Evolutionary conservation across 2,888 invertebrate species (phyloP).

Genomic region (Heliconius aoede): DNA sequence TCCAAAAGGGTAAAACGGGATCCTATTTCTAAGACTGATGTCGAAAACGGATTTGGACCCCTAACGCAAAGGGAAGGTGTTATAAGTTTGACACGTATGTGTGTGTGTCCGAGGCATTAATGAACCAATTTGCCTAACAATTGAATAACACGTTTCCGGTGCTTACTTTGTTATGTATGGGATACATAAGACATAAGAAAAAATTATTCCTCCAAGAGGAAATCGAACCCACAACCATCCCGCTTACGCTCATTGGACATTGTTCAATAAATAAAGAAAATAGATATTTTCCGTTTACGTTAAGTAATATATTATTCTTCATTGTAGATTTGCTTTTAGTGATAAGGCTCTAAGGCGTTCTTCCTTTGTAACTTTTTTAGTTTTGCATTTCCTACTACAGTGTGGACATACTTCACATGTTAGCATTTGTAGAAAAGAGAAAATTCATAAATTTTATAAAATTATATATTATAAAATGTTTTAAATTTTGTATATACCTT

Average conservation of each 20-base stretch:
- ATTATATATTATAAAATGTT: background rate
- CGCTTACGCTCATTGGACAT: background rate
- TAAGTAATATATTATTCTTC: background rate
- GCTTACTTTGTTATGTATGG: background rate
- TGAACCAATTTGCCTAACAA: background rate
- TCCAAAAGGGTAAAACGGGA: too few species aligned
- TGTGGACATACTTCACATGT: background rate
- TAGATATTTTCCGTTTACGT: background rate
- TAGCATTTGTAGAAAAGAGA: background rate
- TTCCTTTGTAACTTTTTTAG: slow-evolving; percentile 37
- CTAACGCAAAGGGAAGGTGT: too few species aligned
- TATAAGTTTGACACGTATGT: too few species aligned
- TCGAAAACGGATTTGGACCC: too few species aligned
- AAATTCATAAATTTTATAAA: background rate
- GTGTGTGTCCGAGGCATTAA: too few species aligned
- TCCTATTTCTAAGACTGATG: too few species aligned
- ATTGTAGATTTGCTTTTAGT: slow-evolving; percentile 1
- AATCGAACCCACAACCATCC: background rate
- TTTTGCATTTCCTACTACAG: slow-evolving; percentile 3
- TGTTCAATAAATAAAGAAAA: background rate
- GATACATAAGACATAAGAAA: background rate
- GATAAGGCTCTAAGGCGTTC: slow-evolving; percentile 25
- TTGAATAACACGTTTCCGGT: background rate
- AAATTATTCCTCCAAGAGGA: background rate
- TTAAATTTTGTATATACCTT: background rate